phyloP scores from a whole-genome alignment of 2,113 vertebrate species.

The Phoxinus phoxinus region DNA sequence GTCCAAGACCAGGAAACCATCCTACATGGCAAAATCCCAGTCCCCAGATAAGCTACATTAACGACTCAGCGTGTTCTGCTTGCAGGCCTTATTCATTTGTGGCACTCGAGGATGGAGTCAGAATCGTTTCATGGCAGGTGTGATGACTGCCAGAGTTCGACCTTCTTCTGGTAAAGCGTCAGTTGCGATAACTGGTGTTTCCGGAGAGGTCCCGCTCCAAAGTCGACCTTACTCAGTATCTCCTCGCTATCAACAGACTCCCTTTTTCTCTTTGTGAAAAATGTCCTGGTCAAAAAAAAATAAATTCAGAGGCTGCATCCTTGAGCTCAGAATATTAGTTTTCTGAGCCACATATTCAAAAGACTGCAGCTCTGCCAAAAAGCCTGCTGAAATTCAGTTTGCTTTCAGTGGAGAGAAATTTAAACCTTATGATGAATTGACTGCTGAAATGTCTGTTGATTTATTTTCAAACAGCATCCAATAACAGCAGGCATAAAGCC shows the following conservation, averaged over 20 bases:
- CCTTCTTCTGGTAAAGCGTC: slow-evolving; percentile 29
- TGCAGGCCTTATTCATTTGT: not conserved
- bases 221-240: slow-evolving; percentile 42
- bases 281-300: slow-evolving; percentile 18
- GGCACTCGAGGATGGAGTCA: not conserved
- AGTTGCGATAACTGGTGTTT: slow-evolving; percentile 39
- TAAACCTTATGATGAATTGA: slow-evolving; percentile 42
- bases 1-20: not conserved
- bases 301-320: slow-evolving; percentile 22
- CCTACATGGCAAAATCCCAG: not conserved
- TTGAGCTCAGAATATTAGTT: slow-evolving; percentile 2
- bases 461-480: slow-evolving; percentile 37
- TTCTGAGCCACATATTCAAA: not conserved
- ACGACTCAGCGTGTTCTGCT: not conserved
- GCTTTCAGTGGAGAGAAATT: slow-evolving; percentile 20
- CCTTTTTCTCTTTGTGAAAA: not conserved
- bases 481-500: slow-evolving; percentile 9
- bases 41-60: not conserved
- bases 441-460: slow-evolving; percentile 29
- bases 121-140: slow-evolving; percentile 19
- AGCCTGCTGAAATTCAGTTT: slow-evolving; percentile 12
- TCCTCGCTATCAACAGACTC: slow-evolving; percentile 20
- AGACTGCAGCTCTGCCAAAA: slow-evolving; percentile 24
- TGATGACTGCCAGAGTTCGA: slow-evolving; percentile 39
- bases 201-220: slow-evolving; percentile 29